Conservation (phyloP, 1,140 invertebrate species). For the Dysdera silvatica region DNA sequence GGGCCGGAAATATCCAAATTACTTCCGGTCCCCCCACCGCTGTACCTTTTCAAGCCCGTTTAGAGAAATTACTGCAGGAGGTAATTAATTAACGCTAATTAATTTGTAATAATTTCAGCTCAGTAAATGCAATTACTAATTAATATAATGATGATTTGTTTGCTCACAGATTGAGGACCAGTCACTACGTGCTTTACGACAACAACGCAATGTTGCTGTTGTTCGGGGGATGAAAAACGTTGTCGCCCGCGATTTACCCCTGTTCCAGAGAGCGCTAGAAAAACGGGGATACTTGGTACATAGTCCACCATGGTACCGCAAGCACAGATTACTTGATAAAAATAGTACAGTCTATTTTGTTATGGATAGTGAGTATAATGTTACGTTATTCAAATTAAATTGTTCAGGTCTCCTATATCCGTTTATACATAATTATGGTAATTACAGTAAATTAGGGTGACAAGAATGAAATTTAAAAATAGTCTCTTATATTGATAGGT, state of each 20-base stretch:
- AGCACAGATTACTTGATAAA: conserved; percentile 9
- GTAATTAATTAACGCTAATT: conserved; percentile 11
- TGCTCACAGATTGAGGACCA: conserved; percentile 15
- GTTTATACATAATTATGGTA: too few species aligned
- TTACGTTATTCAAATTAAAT: too few species aligned
- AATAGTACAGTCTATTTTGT: conserved; percentile 11
- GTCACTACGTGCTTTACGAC: conserved; percentile 8
- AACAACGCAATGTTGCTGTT: conserved; percentile 9
- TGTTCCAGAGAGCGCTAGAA: conserved; percentile 21
- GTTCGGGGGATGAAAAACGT: conserved; percentile 25
- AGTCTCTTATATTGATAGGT: too few species aligned
- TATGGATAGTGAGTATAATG: conserved; percentile 27
- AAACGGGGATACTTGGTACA: conserved; percentile 19
- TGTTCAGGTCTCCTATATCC: too few species aligned
- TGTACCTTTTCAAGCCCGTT: conserved; percentile 13
- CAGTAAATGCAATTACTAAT: too few species aligned
- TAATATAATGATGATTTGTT: too few species aligned
- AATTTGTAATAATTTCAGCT: too few species aligned
- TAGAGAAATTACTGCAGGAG: conserved; percentile 20
- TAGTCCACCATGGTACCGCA: conserved; percentile 15
- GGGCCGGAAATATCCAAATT: not conserved
- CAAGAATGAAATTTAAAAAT: too few species aligned
- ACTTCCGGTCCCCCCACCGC: not conserved
- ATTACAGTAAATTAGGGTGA: too few species aligned
- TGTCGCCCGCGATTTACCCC: conserved; percentile 18